Base-by-base conservation (phyloP, 2,113 vertebrate genomes). In the Psittacus erithacus region DNA sequence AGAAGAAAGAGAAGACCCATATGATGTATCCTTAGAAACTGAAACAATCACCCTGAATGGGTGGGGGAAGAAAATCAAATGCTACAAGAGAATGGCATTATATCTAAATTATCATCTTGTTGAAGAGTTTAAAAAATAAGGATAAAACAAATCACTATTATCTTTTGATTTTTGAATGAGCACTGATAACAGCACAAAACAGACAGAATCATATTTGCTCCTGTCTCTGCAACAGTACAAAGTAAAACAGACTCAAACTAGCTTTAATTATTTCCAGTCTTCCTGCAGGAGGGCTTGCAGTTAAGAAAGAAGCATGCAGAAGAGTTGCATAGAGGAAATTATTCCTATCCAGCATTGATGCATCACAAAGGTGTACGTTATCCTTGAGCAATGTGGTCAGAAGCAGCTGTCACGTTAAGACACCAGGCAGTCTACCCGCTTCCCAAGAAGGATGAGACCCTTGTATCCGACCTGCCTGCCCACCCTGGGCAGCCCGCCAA, bases 131-230 rank as follows among this genome's bases (percentile, higher is more conserved):
- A 25, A 70, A 82, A 93, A 86, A 52, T 4, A 78, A 68, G 1
- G 62, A n/a, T 46, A 41, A 89, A 91, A 89, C 77, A 92, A 88
- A 94, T 0, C 41, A 62, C 24, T 59, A 19, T 75, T 84, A 76
- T 95, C 44, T 95, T 95, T 76, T 91, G 77, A 95, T 94, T 94
- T 95, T 60, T 76, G 68, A 90, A 93, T 71, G 80, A 87, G 84
- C 43, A 73, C n/a, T 31, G 65, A 69, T 73, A 95, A 95, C 41
- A 75, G 86, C 49, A 70, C 0, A 10, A 52, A 82, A 89, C 50
- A 46, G 47, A 93, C 52, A 85, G 67, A 89, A 43, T 22, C 57
- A 13, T 59, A 87, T 64, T 84, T 95, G 57, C 82, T 91, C 70
- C 87, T 87, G 63, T 64, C 90, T 35, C 39, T 28, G 53, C 55